Conservation (phyloP, 2,113 vertebrate species). For the Oostethus manadensis region DNA sequence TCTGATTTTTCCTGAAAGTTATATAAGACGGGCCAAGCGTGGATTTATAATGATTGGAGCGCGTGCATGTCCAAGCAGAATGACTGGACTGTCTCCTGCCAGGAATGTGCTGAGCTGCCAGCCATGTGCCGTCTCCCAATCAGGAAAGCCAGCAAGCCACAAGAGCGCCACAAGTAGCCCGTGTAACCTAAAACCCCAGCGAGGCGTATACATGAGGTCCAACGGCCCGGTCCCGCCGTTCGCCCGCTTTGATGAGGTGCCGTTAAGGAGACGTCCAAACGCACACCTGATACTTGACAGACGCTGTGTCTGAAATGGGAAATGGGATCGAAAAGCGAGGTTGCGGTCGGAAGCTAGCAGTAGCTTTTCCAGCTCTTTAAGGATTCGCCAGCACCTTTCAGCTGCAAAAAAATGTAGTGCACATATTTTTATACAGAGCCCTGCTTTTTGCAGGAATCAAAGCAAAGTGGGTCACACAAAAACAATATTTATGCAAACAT, state of each 20-base stretch:
- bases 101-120: conserved; percentile 42
- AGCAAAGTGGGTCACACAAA: too few species aligned
- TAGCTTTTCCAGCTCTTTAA: too few species aligned
- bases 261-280: conserved; percentile 47
- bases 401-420: too few species aligned
- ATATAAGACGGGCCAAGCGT: too few species aligned
- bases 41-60: too few species aligned
- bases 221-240: conserved; percentile 7
- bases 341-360: too few species aligned
- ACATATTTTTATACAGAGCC: too few species aligned
- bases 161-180: conserved; percentile 12
- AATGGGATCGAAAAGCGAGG: neutral
- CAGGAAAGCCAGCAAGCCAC: conserved; percentile 44
- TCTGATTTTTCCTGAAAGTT: too few species aligned
- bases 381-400: too few species aligned
- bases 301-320: conserved; percentile 15
- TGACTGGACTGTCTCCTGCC: neutral
- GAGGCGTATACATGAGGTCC: conserved; percentile 22
- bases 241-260: conserved; percentile 19
- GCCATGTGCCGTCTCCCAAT: conserved; percentile 43
- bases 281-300: conserved; percentile 33
- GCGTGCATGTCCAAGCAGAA: too few species aligned
- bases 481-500: too few species aligned
- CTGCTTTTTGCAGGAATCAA: too few species aligned
- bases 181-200: conserved; percentile 49